Evolutionary conservation across 2,797 vertebrate species (phyloP), one percentile per base, ranked within the genome.

Genomic region (Nyctibius grandis): DNA sequence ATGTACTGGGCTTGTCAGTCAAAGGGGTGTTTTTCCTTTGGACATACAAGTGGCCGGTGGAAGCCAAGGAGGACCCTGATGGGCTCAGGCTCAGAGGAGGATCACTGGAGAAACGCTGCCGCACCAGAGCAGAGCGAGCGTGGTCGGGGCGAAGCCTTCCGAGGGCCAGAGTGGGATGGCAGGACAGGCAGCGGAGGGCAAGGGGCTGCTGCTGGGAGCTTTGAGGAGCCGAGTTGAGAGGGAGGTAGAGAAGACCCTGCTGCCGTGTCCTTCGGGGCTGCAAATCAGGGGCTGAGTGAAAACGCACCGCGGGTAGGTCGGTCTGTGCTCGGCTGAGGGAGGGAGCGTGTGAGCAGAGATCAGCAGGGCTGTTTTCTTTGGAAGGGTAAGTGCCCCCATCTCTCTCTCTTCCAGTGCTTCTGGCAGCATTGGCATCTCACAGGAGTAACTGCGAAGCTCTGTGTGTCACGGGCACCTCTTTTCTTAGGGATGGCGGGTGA

Each of bases 21-120:
- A 8, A 42, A 56, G 34, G 34, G 21, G 15, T 1, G 9, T 63
- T 50, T 67, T 29, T 2, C 20, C n/a, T 61, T 73, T 63, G 51
- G 44, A 40, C 6, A 0, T 59, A 19, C 0, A 9, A 78, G 34
- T 0, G 0, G 33, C 44, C 3, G 1, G 17, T 61, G 45, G 70
- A 65, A 79, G 21, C 54, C 33, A 20, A 22, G 22, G 65, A 47
- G 65, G 54, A 72, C 12, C 9, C 48, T 33, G 34, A 28, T 18
- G 36, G 74, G 40, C 56, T 65, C 51, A 26, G 25, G 19, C 57
- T 63, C 38, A 3, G 11, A 79, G 78, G 20, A 78, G 20, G 23
- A 85, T 54, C 2, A 2, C 22, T 4, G 6, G 29, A 84, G 48
- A 74, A 86, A 60, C 1, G 2, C 40, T 77, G 33, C 56, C 3